A percentile compares a stretch with the other conserved stretches of the same genome.
Conservation (phyloP, 2,797 vertebrate species). For the Perodicticus potto region DNA sequence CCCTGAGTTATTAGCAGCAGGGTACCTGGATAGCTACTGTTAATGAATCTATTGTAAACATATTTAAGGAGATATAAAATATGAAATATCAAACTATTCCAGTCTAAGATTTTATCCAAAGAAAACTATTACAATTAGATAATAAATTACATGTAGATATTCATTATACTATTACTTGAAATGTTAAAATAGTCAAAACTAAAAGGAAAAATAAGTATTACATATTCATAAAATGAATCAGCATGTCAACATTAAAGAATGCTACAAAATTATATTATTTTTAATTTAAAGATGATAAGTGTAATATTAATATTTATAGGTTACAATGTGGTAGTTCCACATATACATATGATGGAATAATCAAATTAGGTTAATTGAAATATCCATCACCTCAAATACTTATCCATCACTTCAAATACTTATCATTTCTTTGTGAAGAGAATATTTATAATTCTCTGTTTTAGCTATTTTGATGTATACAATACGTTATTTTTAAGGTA, state of each 20-base stretch:
- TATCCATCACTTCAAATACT: not conserved
- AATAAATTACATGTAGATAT: not conserved
- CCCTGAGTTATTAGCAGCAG: conserved; percentile 2
- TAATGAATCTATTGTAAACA: conserved; percentile 47
- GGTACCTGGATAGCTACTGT: not conserved
- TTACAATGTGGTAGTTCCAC: not conserved
- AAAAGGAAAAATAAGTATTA: conserved; percentile 34
- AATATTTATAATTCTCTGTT: not conserved
- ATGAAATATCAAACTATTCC: conserved; percentile 27
- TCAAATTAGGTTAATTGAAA: not conserved
- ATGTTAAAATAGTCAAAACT: conserved; percentile 57
- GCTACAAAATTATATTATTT: not conserved
- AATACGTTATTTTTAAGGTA: not conserved
- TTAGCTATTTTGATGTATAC: not conserved
- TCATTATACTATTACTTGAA: conserved; percentile 44
- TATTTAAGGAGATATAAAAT: conserved; percentile 59
- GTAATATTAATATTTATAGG: not conserved
- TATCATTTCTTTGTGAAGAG: not conserved
- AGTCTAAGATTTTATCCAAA: not conserved
- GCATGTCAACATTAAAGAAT: not conserved
- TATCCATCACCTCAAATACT: not conserved
- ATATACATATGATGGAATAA: not conserved
- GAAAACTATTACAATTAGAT: not conserved
- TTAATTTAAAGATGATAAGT: not conserved
- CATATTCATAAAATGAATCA: not conserved